Evolutionary conservation across 2,113 vertebrate species (phyloP).

Genomic region (Microtus oregoni): DNA sequence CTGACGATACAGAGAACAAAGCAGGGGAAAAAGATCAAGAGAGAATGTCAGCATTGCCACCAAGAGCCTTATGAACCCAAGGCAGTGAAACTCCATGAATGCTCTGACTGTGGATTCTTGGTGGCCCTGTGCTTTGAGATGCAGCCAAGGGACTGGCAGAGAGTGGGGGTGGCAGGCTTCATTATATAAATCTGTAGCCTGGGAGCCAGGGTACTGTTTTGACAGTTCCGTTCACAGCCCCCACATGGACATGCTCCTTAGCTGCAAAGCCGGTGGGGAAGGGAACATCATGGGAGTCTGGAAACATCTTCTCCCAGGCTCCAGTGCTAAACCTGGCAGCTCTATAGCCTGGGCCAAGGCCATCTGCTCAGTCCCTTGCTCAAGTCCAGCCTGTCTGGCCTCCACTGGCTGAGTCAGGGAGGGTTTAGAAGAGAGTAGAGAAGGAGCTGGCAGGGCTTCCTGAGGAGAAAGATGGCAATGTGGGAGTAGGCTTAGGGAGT

Average conservation of each 20-base stretch:
- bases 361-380: neutral
- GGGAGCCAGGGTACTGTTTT: neutral
- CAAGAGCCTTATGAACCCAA: neutral
- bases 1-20: neutral
- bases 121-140: neutral
- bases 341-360: neutral
- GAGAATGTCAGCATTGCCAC: neutral
- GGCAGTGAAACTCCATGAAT: neutral
- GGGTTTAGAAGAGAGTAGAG: neutral
- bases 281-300: neutral
- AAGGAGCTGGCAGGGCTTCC: neutral
- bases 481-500: neutral
- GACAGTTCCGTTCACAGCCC: neutral
- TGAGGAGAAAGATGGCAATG: neutral
- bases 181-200: neutral
- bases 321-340: neutral
- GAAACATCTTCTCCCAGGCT: neutral
- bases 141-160: neutral
- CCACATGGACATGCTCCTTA: neutral
- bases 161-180: neutral
- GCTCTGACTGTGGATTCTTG: neutral
- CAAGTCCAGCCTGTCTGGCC: neutral
- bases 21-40: neutral
- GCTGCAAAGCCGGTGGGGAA: neutral
- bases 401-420: too few species aligned